These are phyloP conservation scores for Euzetes globulus DNA, from an alignment of 2,888 invertebrate species.

Conservation along the genomic window DNA sequence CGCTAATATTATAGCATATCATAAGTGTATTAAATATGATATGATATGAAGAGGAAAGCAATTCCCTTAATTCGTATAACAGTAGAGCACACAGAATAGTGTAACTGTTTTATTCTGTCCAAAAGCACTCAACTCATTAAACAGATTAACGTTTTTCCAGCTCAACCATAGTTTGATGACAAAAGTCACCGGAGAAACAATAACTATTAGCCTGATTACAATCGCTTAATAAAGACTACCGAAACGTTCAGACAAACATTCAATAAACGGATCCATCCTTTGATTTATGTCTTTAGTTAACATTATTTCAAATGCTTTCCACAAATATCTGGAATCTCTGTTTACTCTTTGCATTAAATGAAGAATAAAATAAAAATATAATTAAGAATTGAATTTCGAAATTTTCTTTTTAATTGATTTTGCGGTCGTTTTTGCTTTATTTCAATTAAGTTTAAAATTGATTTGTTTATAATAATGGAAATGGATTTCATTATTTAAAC, in stretches of 20 bases:
- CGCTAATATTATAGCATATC: not conserved
- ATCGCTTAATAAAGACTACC: not conserved
- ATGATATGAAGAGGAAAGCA: conserved; percentile 20
- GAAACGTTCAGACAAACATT: not conserved
- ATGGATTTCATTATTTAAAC: not conserved
- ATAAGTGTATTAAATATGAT: conserved; percentile 20
- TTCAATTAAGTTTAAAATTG: not conserved
- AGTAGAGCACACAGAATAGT: not conserved
- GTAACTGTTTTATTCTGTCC: not conserved
- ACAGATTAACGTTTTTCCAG: not conserved
- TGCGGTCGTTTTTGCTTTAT: not conserved
- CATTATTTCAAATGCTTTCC: no score
- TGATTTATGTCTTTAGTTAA: no score
- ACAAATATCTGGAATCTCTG: no score
- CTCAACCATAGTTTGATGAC: conserved; percentile 4
- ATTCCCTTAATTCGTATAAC: conserved; percentile 28
- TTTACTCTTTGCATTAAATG: no score
- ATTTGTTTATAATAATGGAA: not conserved
- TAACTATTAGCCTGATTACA: conserved; percentile 27
- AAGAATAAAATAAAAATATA: no score
- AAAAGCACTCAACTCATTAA: conserved; percentile 18
- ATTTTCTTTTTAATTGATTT: not conserved
- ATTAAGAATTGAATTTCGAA: not conserved
- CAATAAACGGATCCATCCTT: not conserved
- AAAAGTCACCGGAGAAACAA: conserved; percentile 23